Evolutionary conservation across 2,797 vertebrate genomes (phyloP).

Genomic region (Astyanax mexicanus): DNA sequence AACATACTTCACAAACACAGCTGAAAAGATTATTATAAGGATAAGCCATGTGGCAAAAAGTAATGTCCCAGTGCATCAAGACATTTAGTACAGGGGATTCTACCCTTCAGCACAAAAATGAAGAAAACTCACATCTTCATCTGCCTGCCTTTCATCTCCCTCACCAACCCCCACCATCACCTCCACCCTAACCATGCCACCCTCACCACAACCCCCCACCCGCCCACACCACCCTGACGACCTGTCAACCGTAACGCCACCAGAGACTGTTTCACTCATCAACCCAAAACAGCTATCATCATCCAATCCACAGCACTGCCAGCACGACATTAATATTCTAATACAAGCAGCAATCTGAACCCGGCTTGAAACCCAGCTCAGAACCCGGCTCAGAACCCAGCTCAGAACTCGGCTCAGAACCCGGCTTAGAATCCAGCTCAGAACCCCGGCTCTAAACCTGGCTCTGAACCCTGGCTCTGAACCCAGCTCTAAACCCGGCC

Average conservation of each 20-base stretch:
- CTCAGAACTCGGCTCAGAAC: background rate
- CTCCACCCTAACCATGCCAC: constrained; percentile 41
- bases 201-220: constrained; percentile 46
- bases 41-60: too few species aligned
- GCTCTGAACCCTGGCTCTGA: background rate
- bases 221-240: constrained; percentile 13
- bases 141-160: constrained; percentile 50
- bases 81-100: too few species aligned
- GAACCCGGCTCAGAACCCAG: background rate
- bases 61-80: too few species aligned
- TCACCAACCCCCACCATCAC: constrained; percentile 41
- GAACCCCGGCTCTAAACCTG: background rate
- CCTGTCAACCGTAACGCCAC: constrained; percentile 6
- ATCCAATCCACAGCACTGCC: constrained; percentile 7
- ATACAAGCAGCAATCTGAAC: background rate
- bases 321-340: constrained; percentile 6
- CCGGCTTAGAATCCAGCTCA: background rate
- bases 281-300: background rate
- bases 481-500: background rate
- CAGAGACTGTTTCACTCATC: constrained; percentile 20
- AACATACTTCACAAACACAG: too few species aligned
- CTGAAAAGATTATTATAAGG: too few species aligned
- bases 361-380: background rate
- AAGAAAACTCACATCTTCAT: constrained; percentile 56
- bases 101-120: constrained; percentile 63